Percentiles rank a stretch among this genome's conserved stretches.
Conservation (phyloP, 2,113 vertebrate species). For the Cranoglanis bouderius region DNA sequence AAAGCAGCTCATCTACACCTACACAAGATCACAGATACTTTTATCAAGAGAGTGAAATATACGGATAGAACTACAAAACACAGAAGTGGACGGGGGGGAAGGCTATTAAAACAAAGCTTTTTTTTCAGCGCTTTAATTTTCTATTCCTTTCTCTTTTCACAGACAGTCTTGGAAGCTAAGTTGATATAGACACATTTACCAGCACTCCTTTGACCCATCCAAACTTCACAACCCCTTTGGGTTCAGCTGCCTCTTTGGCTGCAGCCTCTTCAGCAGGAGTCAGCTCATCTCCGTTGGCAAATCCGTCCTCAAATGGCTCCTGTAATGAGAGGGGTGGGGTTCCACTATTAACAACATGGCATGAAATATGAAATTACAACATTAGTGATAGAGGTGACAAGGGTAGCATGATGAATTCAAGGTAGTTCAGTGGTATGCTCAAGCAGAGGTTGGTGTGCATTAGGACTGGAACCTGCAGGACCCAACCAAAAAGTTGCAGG, state of each 20-base stretch:
- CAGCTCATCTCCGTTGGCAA: conserved; percentile 92
- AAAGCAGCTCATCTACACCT: conserved; percentile 2
- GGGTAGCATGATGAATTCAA: neutral
- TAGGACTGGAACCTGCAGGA: neutral
- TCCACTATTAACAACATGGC: neutral
- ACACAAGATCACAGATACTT: neutral
- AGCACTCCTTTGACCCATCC: conserved; percentile 98
- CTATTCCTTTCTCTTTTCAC: neutral
- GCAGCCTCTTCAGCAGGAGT: conserved; percentile 88
- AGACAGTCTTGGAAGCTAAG: neutral
- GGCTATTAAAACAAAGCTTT: neutral
- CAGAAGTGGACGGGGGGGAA: neutral
- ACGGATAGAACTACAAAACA: neutral
- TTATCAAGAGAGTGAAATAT: neutral
- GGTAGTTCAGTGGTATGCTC: neutral
- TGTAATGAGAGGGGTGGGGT: conserved; percentile 57
- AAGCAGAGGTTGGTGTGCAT: neutral
- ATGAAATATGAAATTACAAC: neutral
- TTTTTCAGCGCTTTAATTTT: neutral
- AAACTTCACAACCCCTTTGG: conserved; percentile 95
- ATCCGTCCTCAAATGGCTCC: conserved; percentile 98
- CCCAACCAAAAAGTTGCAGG: neutral
- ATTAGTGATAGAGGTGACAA: neutral
- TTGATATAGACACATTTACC: conserved; percentile 72
- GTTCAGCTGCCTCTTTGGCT: conserved; percentile 82